Base-by-base conservation (phyloP, 1,140 invertebrate genomes). In the Bradynema listronoti region DNA sequence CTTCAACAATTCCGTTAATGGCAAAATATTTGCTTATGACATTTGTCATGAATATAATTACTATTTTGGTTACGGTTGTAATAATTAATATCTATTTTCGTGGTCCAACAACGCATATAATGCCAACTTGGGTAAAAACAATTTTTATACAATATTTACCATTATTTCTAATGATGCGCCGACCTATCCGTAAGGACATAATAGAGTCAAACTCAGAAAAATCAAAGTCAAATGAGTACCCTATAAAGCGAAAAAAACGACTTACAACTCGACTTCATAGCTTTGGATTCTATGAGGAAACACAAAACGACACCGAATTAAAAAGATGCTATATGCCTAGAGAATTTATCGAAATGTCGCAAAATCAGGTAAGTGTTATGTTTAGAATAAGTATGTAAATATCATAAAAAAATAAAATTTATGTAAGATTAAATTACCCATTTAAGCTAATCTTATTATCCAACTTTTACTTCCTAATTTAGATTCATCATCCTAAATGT, bases 61-160 rank as follows among this genome's bases (percentile, higher is more conserved):
- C 90, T 83, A 95, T 98, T 81, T 53, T 27, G 53, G 53, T 95
- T 3, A 97, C 94, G 0, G 92, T 98, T 25, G 87, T 97, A 73
- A 95, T 97, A 70, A 95, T 98, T 73, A 98, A 98, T 79, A 91
- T 90, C 88, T 96, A 97, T 78, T 97, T 95, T 82, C 83, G 92
- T 77, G 92, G 92, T 22, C 93, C 92, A 1, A 80, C 85, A 29
- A 87, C 86, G 7, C 86, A 87, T 72, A 80, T 88, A 71, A 95
- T 95, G 91, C 91, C 91, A 5, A 86, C 88, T 69, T 90, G 90
- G 86, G 92, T 94, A 66, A 84, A 90, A 29, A 85, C 87, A 51
- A 86, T 92, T 30, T 95, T 95, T 80, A 83, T 95, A 91, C 56
- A 60, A 47, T 45, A 55, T 72, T n/a, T 59, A 47, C 16, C 45